phyloP scores from a whole-genome alignment of 2,888 invertebrate genomes.

The Trachelus troglodyta region DNA sequence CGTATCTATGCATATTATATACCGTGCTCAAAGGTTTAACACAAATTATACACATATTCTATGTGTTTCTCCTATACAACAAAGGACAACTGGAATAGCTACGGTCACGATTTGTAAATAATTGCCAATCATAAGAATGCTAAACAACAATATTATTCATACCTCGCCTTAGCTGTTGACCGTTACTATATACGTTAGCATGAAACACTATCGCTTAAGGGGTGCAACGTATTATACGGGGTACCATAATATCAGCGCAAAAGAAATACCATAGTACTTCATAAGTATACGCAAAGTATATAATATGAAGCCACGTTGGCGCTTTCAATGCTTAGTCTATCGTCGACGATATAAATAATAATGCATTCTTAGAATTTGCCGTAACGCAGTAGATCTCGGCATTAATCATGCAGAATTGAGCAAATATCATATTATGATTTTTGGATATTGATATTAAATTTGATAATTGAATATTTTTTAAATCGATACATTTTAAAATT shows the following conservation, averaged over 20 bases:
- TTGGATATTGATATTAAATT: not conserved
- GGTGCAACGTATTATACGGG: constrained; percentile 8
- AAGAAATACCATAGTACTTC: constrained; percentile 6
- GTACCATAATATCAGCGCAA: constrained; percentile 12
- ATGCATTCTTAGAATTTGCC: not conserved
- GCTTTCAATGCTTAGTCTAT: not conserved
- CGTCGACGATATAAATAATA: not conserved
- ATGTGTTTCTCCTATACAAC: not conserved
- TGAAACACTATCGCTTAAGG: not conserved
- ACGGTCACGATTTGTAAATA: not conserved
- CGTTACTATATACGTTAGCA: not conserved
- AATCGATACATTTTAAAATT: not conserved
- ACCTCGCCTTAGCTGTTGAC: not conserved
- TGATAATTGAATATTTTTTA: not conserved
- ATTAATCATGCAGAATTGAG: not conserved
- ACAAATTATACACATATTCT: not conserved
- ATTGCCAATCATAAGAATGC: not conserved
- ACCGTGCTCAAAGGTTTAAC: not conserved
- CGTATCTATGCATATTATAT: too few species aligned
- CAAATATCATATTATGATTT: not conserved
- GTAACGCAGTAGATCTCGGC: not conserved
- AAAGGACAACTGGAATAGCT: not conserved
- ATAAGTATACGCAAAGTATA: not conserved
- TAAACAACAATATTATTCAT: not conserved
- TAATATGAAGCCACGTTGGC: not conserved